A percentile compares a stretch with the other conserved stretches of the same genome.
These are phyloP conservation scores for Ondatra zibethicus DNA, from an alignment of 2,113 vertebrate species.

Conservation along the genomic window DNA sequence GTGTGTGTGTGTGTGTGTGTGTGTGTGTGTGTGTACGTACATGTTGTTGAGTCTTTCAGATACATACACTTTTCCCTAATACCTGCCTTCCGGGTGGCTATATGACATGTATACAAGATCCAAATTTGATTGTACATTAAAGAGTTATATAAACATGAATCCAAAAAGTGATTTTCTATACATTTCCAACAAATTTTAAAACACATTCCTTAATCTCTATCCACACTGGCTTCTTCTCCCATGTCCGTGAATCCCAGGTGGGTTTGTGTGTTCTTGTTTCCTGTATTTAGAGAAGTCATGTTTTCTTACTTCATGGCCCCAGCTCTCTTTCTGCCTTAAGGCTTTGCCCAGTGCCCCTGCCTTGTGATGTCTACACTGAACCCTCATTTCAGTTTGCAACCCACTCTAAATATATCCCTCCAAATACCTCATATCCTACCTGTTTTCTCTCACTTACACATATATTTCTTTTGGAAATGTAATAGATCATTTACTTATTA, in stretches of 20 bases:
- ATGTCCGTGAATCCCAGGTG: neutral
- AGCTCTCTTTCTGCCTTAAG: neutral
- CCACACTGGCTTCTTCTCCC: neutral
- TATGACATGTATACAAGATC: neutral
- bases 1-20: neutral
- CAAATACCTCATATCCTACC: neutral
- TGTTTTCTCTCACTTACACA: neutral
- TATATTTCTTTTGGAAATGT: neutral
- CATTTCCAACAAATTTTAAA: conserved; percentile 3
- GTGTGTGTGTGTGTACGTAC: too few species aligned
- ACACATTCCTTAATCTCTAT: neutral
- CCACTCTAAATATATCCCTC: neutral
- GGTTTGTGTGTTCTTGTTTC: neutral
- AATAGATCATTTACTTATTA: neutral
- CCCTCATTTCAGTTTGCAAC: neutral
- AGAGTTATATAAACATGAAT: neutral
- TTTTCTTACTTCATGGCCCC: neutral
- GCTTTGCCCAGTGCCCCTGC: neutral
- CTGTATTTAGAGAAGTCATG: neutral
- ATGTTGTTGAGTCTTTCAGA: neutral
- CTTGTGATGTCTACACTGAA: neutral
- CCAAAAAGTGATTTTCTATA: neutral
- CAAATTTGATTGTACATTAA: neutral
- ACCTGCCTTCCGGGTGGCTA: neutral
- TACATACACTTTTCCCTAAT: neutral